These are phyloP conservation scores for Microplitis mediator DNA, from an alignment of 1,140 invertebrate species.

Conservation along the genomic window DNA sequence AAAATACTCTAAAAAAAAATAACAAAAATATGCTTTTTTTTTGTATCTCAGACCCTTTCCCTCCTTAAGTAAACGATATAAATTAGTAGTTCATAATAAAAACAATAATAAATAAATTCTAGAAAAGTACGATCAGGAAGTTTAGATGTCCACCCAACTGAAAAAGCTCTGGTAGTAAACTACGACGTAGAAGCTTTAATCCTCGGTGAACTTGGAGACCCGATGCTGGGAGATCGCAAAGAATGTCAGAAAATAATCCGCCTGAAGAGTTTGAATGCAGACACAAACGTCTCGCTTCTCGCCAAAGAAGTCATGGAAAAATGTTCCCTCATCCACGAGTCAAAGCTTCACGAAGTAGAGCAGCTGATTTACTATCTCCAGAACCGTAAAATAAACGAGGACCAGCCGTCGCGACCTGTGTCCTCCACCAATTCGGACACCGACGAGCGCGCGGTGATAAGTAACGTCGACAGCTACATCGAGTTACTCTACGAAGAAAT, in stretches of 20 bases:
- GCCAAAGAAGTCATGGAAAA: conserved; percentile 88
- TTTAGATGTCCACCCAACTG: conserved; percentile 88
- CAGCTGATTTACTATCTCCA: conserved; percentile 92
- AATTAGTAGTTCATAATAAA: not conserved
- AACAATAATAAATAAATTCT: conserved; percentile 21
- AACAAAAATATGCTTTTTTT: no score
- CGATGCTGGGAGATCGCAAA: conserved; percentile 84
- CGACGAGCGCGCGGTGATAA: conserved; percentile 71
- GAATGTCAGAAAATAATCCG: conserved; percentile 85
- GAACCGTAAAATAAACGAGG: conserved; percentile 72
- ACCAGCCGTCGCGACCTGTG: conserved; percentile 48
- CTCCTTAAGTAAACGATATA: not conserved
- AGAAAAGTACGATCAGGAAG: conserved; percentile 83
- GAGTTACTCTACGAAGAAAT: conserved; percentile 97
- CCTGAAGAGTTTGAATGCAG: conserved; percentile 79
- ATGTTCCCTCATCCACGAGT: conserved; percentile 87
- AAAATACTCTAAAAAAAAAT: no score
- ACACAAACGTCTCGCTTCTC: conserved; percentile 79
- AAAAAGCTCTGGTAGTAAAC: conserved; percentile 88
- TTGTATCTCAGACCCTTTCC: no score
- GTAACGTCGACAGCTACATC: conserved; percentile 91
- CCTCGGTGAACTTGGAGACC: conserved; percentile 81
- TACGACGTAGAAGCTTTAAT: conserved; percentile 89
- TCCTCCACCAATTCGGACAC: conserved; percentile 50
- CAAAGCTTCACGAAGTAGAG: conserved; percentile 84